A percentile compares a stretch with the other conserved stretches of the same genome.
Evolutionary conservation across 2,113 vertebrate species (phyloP).

Genomic region (Panthera leo): DNA sequence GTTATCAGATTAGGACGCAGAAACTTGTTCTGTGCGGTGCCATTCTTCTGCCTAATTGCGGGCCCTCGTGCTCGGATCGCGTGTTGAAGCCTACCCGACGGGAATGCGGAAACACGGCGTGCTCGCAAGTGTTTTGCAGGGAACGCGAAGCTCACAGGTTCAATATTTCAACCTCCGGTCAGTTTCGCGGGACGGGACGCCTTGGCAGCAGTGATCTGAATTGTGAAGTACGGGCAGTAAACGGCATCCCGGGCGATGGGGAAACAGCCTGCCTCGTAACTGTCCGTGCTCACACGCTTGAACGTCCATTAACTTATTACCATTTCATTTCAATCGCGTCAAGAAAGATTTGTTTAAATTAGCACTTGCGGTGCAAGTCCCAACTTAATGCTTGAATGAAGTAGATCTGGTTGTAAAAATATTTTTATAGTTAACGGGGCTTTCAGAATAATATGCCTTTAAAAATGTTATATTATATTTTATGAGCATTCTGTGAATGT

Average conservation of each 20-base stretch:
- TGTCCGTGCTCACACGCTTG: not conserved
- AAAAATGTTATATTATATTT: conserved; percentile 47
- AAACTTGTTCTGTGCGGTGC: not conserved
- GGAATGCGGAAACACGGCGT: not conserved
- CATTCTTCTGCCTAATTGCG: conserved; percentile 47
- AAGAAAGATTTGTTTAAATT: conserved; percentile 61
- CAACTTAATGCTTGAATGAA: conserved; percentile 32
- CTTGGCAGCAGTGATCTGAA: conserved; percentile 1
- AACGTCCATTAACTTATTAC: conserved; percentile 47
- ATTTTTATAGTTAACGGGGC: conserved; percentile 67
- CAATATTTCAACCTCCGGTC: conserved; percentile 41
- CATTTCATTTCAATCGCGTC: conserved; percentile 24
- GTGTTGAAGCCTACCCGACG: conserved; percentile 19
- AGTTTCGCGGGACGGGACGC: not conserved
- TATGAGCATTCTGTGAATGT: conserved; percentile 47
- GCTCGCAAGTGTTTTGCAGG: not conserved
- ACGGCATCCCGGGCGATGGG: conserved; percentile 35
- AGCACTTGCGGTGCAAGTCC: conserved; percentile 42
- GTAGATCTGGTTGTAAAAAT: conserved; percentile 45
- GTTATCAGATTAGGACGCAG: conserved; percentile 35
- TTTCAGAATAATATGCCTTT: conserved; percentile 65
- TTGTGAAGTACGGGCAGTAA: conserved; percentile 35
- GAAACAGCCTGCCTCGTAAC: not conserved
- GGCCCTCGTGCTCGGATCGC: conserved; percentile 15
- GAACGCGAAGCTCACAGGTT: conserved; percentile 3